phyloP scores from a whole-genome alignment of 2,113 vertebrate genomes.

The Prietella phreatophila region DNA sequence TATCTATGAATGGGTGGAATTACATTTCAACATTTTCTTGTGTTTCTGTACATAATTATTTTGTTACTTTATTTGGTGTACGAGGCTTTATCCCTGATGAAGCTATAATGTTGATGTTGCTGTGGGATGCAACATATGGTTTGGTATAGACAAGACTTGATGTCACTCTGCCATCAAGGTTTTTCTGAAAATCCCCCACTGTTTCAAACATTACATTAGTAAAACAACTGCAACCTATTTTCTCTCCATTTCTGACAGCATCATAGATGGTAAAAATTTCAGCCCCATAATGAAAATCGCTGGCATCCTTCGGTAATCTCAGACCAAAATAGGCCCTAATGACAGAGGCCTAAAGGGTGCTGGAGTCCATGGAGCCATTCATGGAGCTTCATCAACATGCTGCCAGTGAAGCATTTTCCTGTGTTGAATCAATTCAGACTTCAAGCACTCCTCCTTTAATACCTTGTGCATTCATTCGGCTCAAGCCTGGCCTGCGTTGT shows the following conservation, averaged over 20 bases:
- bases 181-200: constrained; percentile 1
- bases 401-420: constrained; percentile 75
- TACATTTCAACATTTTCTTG: neutral
- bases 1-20: neutral
- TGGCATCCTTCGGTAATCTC: constrained; percentile 69
- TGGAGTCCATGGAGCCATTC: constrained; percentile 79
- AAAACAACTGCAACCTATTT: neutral
- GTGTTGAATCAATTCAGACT: constrained; percentile 81
- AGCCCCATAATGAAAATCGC: constrained; percentile 62
- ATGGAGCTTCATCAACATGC: constrained; percentile 82
- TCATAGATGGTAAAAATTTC: neutral
- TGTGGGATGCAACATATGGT: neutral
- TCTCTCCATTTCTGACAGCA: constrained; percentile 11
- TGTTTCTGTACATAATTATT: neutral
- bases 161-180: neutral
- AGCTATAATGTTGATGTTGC: neutral
- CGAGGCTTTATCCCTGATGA: neutral
- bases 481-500: constrained; percentile 74
- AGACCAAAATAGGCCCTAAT: constrained; percentile 74
- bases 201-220: neutral
- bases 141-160: neutral
- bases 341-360: constrained; percentile 71
- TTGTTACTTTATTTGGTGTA: neutral
- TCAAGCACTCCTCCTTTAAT: constrained; percentile 77
- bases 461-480: constrained; percentile 61